phyloP scores from a whole-genome alignment of 2,888 invertebrate species.

The Adelphocoris suturalis region DNA sequence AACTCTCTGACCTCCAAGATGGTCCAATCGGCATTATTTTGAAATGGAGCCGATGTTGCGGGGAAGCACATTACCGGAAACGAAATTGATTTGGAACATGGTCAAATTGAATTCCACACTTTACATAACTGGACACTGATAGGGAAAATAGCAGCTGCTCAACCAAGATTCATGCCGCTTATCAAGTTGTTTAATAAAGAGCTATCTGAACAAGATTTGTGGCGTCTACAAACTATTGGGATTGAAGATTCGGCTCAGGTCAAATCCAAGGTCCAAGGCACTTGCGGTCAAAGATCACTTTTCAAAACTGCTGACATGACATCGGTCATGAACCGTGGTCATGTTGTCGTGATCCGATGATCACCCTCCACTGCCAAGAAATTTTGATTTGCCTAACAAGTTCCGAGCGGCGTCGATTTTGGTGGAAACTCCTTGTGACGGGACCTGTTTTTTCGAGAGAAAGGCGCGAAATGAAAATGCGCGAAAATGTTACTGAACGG shows the following conservation, averaged over 20 bases:
- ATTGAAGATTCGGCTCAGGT: conserved; percentile 70
- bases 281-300: conserved; percentile 70
- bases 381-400: conserved; percentile 76
- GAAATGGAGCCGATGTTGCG: conserved; percentile 50
- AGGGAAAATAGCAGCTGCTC: conserved; percentile 43
- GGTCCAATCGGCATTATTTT: not conserved
- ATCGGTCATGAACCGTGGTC: conserved; percentile 77
- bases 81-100: conserved; percentile 27
- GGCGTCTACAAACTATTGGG: conserved; percentile 72
- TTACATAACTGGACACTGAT: conserved; percentile 62
- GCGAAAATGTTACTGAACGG: no score
- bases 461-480: no score
- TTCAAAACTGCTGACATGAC: conserved; percentile 75
- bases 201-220: conserved; percentile 63
- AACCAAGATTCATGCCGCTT: not conserved
- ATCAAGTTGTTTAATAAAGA: not conserved
- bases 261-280: conserved; percentile 34
- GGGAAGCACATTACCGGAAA: conserved; percentile 57
- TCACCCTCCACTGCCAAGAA: conserved; percentile 76
- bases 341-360: conserved; percentile 77
- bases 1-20: not conserved
- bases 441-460: no score
- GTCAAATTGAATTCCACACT: conserved; percentile 52
- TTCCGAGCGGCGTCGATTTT: conserved; percentile 74
- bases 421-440: no score